Base-by-base conservation (phyloP, 2,888 invertebrate genomes). In the Uropetala carovei region DNA sequence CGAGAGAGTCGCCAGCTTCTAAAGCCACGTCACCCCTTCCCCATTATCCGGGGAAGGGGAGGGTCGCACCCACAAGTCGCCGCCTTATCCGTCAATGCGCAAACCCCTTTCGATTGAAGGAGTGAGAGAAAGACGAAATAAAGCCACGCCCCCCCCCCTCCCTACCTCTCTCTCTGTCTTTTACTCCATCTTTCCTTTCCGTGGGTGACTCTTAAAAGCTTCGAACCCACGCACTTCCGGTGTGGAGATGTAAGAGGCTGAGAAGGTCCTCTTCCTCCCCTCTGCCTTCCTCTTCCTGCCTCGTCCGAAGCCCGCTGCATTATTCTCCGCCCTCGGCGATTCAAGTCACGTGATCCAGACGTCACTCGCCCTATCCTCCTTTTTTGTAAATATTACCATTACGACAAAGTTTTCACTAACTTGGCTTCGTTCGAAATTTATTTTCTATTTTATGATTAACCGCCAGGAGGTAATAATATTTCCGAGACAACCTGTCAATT, bases 211-310 rank as follows among this genome's bases (percentile, higher is more conserved):
- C 60, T 60, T 22, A 43, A 64, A 68, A 89, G 68, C 89, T 43
- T 89, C 89, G 64, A 89, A 89, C 89, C 89, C 89, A 89, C 89
- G 89, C 89, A 89, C 89, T 89, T 89, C 89, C 89, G 64, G 89
- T 16, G 89, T 18, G 27, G 11, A 43, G 43, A 27, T 75, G 64
- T 5, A 64, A 16, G 64, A 64, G 64, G 64, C 64, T 64, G 64
- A 18, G 64, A 5, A 43, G 43, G 5, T n/a, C 7, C 64, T 16
- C 64, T 64, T 64, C 64, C 64, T 16, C 64, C 16, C 16, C 64
- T 14, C 22, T 27, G 22, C 10, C 75, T 75, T 75, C 75, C 75
- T 75, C 75, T 27, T 27, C 22, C 22, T 75, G 75, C 75, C n/a
- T 16, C 75, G 5, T 22, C n/a, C 75, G 75, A 11, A 10, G 75